phyloP scores from a whole-genome alignment of 2,888 invertebrate genomes.

The Dasypogon diadema region DNA sequence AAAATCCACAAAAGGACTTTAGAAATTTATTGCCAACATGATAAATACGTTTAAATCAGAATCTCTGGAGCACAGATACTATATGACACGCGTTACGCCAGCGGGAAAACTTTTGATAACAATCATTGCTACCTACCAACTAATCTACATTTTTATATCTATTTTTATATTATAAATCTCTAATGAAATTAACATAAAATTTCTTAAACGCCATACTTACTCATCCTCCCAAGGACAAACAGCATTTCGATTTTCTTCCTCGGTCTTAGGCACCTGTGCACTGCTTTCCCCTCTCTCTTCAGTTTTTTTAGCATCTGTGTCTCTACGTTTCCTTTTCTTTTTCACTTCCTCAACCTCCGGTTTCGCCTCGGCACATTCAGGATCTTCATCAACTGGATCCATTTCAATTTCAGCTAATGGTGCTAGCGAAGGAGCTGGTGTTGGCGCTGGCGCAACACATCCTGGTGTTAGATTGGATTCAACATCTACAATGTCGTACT shows the following conservation, averaged over 20 bases:
- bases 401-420: slow-evolving; percentile 79
- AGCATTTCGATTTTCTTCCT: slow-evolving; percentile 76
- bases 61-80: too few species aligned
- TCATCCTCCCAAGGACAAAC: slow-evolving; percentile 97
- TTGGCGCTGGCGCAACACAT: slow-evolving; percentile 66
- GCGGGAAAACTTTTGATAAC: too few species aligned
- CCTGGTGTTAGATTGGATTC: slow-evolving; percentile 61
- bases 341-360: slow-evolving; percentile 62
- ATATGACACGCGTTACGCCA: too few species aligned
- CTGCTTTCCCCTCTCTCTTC: slow-evolving; percentile 58
- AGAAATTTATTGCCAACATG: too few species aligned
- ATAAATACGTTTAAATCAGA: too few species aligned
- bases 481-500: slow-evolving; percentile 63
- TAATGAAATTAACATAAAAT: too few species aligned
- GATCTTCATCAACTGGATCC: slow-evolving; percentile 77
- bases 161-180: too few species aligned
- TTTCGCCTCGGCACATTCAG: slow-evolving; percentile 66
- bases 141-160: too few species aligned
- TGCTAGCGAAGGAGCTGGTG: slow-evolving; percentile 70
- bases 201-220: too few species aligned
- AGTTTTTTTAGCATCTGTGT: slow-evolving; percentile 61
- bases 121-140: too few species aligned
- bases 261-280: slow-evolving; percentile 51
- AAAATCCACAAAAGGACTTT: too few species aligned
- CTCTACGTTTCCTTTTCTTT: slow-evolving; percentile 64